A percentile compares a stretch with the other conserved stretches of the same genome.
Conservation (phyloP, 2,113 vertebrate genomes). For the Piaya cayana region DNA sequence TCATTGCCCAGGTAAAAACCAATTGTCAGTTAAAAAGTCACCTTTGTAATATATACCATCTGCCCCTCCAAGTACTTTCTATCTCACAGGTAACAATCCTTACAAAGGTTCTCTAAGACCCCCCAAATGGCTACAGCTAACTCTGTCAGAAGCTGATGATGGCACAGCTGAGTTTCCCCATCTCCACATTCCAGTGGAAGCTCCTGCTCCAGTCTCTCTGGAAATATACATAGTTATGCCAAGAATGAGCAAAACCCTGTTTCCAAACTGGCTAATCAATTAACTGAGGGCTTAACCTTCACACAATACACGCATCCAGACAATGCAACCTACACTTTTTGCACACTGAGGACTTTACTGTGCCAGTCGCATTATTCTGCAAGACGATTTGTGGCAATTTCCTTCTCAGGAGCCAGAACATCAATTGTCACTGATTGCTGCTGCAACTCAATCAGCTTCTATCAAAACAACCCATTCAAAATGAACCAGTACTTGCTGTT, state of each 20-base stretch:
- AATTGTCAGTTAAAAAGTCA: neutral
- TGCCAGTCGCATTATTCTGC: neutral
- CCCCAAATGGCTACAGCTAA: neutral
- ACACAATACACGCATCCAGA: neutral
- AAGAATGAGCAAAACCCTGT: constrained; percentile 39
- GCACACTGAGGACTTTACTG: neutral
- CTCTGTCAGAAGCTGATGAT: neutral
- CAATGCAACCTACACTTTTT: neutral
- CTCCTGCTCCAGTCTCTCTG: constrained; percentile 29
- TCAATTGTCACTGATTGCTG: neutral
- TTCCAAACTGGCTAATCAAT: constrained; percentile 65
- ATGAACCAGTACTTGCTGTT: neutral
- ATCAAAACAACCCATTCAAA: neutral
- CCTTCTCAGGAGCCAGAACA: neutral
- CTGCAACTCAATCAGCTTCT: constrained; percentile 6
- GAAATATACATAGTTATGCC: constrained; percentile 16
- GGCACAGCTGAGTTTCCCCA: constrained; percentile 3
- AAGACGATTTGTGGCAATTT: neutral
- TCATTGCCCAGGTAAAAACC: neutral
- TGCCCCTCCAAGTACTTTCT: neutral
- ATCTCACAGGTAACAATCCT: neutral
- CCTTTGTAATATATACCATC: neutral
- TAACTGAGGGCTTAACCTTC: neutral
- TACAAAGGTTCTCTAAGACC: neutral
- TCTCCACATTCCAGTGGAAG: neutral